phyloP scores from a whole-genome alignment of 2,888 invertebrate genomes.

The Macaria liturata region DNA sequence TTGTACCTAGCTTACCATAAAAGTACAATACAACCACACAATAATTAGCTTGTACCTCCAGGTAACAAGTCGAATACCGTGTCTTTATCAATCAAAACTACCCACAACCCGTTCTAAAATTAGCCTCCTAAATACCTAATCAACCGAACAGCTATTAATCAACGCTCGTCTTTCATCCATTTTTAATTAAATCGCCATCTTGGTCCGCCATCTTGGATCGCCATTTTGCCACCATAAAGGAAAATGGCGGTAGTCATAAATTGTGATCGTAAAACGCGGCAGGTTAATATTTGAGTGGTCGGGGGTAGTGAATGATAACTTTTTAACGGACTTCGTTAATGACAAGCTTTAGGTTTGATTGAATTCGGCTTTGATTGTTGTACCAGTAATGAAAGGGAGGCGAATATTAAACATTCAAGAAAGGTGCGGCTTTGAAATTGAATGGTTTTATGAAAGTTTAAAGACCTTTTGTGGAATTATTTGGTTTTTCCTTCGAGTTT shows the following conservation, averaged over 20 bases:
- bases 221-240: constrained; percentile 34
- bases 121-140: constrained; percentile 16
- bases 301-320: constrained; percentile 32
- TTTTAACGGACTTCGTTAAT: constrained; percentile 18
- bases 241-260: constrained; percentile 44
- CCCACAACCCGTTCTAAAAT: constrained; percentile 19
- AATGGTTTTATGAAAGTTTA: no score
- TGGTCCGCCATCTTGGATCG: constrained; percentile 32
- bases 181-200: constrained; percentile 49
- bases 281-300: constrained; percentile 43
- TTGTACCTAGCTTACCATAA: no score
- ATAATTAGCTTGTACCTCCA: no score
- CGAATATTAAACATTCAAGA: constrained; percentile 5
- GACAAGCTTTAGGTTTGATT: constrained; percentile 8
- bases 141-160: constrained; percentile 34
- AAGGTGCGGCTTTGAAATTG: not conserved
- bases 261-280: constrained; percentile 39
- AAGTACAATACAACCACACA: no score
- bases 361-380: constrained; percentile 13
- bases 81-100: not conserved
- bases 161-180: constrained; percentile 42
- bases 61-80: no score
- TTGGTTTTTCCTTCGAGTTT: no score
- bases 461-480: no score
- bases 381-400: not conserved